Conservation (phyloP, 2,113 vertebrate genomes). For the Eubucco bourcierii region DNA sequence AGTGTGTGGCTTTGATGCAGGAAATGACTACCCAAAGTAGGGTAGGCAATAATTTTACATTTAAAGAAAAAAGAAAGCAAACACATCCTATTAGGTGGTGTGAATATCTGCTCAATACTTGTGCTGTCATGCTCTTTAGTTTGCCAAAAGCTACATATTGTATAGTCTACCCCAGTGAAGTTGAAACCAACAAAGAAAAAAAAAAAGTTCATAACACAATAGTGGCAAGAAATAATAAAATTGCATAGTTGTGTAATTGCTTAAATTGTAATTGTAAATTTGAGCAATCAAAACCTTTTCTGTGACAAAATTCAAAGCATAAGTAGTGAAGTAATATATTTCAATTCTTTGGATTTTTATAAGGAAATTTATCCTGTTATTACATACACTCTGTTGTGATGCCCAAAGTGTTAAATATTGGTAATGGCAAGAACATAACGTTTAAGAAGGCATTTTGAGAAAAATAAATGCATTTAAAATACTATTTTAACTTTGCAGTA, state of each 20-base stretch:
- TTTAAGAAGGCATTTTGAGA: not conserved
- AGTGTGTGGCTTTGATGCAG: not conserved
- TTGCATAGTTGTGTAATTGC: not conserved
- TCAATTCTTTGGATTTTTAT: not conserved
- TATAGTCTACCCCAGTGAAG: not conserved
- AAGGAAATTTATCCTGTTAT: slow-evolving; percentile 40
- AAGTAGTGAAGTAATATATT: slow-evolving; percentile 46
- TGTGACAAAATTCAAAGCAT: slow-evolving; percentile 1
- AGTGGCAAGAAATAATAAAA: not conserved
- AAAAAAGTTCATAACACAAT: not conserved
- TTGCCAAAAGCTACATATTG: not conserved
- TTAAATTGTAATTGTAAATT: not conserved
- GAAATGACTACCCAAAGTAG: not conserved
- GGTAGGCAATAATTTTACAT: not conserved
- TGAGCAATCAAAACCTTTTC: slow-evolving; percentile 6
- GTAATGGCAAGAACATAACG: not conserved
- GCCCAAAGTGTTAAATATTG: not conserved
- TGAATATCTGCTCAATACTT: not conserved
- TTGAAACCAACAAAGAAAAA: not conserved
- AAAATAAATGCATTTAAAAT: not conserved
- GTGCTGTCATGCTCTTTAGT: not conserved
- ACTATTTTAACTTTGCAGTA: not conserved
- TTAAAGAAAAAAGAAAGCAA: not conserved
- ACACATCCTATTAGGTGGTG: not conserved
- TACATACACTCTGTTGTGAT: not conserved